phyloP scores from a whole-genome alignment of 2,888 invertebrate species.

The Liposcelis brunnea region DNA sequence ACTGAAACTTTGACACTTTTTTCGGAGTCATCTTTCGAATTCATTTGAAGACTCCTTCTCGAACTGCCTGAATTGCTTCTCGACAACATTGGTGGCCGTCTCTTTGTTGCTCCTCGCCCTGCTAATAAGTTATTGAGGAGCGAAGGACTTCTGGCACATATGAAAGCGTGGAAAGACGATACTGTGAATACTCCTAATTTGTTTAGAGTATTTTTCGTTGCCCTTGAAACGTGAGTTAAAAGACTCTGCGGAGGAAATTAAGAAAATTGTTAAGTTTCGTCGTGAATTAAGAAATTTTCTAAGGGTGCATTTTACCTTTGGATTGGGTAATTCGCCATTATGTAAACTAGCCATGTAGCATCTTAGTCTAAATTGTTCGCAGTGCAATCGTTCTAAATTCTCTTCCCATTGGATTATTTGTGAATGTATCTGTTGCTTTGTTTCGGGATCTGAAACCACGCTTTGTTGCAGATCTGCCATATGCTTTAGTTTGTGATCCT shows the following conservation, averaged over 20 bases:
- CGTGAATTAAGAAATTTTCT: constrained; percentile 17
- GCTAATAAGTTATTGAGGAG: constrained; percentile 80
- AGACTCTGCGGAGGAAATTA: constrained; percentile 54
- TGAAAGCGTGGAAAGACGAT: constrained; percentile 94
- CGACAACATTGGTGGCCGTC: constrained; percentile 75
- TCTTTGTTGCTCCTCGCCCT: constrained; percentile 77
- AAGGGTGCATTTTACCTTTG: constrained; percentile 49
- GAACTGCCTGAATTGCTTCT: constrained; percentile 80
- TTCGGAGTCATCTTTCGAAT: constrained; percentile 70
- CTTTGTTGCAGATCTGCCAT: constrained; percentile 98
- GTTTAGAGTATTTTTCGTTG: constrained; percentile 86
- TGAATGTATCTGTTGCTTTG: constrained; percentile 76
- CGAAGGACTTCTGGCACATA: constrained; percentile 89
- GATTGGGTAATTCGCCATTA: constrained; percentile 89
- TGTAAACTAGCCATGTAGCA: constrained; percentile 97
- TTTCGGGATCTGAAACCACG: constrained; percentile 85
- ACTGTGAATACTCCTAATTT: constrained; percentile 94
- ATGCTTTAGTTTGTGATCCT: constrained; percentile 94
- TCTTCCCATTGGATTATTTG: constrained; percentile 96
- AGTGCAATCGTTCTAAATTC: constrained; percentile 86
- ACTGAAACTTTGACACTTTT: constrained; percentile 79
- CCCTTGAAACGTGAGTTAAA: constrained; percentile 84
- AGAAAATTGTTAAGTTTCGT: constrained; percentile 20
- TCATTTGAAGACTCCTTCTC: constrained; percentile 73
- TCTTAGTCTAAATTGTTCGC: constrained; percentile 88